Conservation (phyloP, 2,797 vertebrate species). For the Ciconia nigra region DNA sequence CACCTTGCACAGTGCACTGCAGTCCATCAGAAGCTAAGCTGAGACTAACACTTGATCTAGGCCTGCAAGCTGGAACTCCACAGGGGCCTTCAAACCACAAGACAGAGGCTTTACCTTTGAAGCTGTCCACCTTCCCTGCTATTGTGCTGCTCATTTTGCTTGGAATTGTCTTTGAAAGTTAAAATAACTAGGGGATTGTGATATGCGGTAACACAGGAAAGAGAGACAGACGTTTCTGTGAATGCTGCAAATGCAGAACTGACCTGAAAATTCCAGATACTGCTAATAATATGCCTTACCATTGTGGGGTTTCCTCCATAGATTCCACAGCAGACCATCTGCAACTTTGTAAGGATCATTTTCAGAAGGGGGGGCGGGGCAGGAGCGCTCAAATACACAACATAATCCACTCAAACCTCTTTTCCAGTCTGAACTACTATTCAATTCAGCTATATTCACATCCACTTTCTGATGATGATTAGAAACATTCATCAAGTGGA, state of each 20-base stretch:
- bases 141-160: background rate
- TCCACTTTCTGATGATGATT: background rate
- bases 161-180: background rate
- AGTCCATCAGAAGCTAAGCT: background rate
- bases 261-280: background rate
- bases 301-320: background rate
- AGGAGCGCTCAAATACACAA: background rate
- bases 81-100: slow-evolving; percentile 6
- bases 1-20: background rate
- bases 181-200: background rate
- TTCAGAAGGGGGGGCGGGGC: background rate
- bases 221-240: background rate
- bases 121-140: background rate
- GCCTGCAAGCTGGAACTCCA: background rate
- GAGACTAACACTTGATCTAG: background rate
- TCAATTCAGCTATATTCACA: background rate
- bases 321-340: background rate
- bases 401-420: background rate
- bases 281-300: background rate
- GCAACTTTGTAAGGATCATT: background rate
- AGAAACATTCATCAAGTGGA: background rate
- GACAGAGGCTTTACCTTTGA: slow-evolving; percentile 8
- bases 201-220: background rate
- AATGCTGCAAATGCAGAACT: background rate
- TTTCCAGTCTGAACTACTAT: background rate